Conservation (phyloP, 1,140 invertebrate species). For the Drosophila nebulosa region DNA sequence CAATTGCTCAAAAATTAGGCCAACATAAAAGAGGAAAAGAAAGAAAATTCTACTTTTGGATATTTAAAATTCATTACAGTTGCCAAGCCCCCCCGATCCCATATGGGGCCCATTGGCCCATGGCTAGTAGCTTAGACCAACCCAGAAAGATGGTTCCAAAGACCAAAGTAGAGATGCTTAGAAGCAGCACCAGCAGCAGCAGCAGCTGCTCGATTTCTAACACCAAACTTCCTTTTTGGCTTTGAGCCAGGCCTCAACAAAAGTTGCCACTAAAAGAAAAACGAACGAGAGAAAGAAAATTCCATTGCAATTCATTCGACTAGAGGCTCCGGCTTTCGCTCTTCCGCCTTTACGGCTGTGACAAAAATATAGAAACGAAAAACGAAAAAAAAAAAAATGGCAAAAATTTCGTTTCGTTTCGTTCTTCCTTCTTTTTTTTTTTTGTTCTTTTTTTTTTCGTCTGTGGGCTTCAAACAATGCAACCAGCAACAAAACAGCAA, state of each 20-base stretch:
- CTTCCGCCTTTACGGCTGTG: conserved; percentile 63
- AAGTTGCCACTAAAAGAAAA: conserved; percentile 65
- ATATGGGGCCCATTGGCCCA: neutral
- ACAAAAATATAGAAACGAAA: conserved; percentile 53
- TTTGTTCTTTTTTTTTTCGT: conserved; percentile 36
- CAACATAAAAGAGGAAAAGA: neutral
- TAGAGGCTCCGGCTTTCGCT: conserved; percentile 30
- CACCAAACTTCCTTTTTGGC: conserved; percentile 75
- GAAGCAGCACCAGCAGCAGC: neutral
- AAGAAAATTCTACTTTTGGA: conserved; percentile 16
- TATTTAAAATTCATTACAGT: conserved; percentile 64
- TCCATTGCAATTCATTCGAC: conserved; percentile 53
- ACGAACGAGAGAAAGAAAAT: conserved; percentile 32
- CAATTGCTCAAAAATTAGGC: neutral
- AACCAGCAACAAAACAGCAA: conserved; percentile 73
- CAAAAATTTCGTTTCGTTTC: conserved; percentile 14
- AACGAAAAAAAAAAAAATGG: neutral
- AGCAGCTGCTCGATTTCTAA: conserved; percentile 67
- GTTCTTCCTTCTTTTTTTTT: conserved; percentile 18
- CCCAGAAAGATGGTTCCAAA: too few relatives aligned
- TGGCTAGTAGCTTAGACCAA: too few relatives aligned
- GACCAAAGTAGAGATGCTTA: too few relatives aligned
- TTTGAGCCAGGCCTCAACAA: conserved; percentile 69
- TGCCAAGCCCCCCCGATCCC: conserved; percentile 23
- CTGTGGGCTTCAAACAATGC: conserved; percentile 70